Base-by-base conservation (phyloP, 2,113 vertebrate species). In the Ibidorhyncha struthersii region DNA sequence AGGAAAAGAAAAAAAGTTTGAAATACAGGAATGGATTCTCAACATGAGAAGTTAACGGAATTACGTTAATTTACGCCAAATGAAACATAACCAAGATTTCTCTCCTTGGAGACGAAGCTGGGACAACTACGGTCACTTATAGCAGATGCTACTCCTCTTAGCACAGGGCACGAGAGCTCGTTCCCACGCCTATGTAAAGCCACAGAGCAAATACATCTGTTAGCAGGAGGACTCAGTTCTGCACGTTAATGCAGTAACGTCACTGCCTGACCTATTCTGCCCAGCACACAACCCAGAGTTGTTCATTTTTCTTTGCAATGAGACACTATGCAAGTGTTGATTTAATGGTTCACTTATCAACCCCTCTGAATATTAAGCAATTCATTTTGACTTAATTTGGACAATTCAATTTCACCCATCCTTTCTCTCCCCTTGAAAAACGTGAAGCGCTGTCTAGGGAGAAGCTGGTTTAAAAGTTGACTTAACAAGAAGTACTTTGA, bases 261-360 rank as follows among this genome's bases (percentile, higher is more conserved):
- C 86, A 70, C 82, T 5, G 70, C 5, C 91, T 82, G 87, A 83
- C 78, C 87, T 78, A 4, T 14, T 67, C 93, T 82, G 53, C 73
- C 74, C 93, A 47, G 79, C 90, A 55, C 69, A 91, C 59, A 86
- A 65, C 70, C 9, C 43, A 94, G 91, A 84, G 67, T 16, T 92
- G 93, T 80, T 93, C 78, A 80, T 95, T 96, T 93, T 56, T 86
- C 96, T 86, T 92, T 82, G 49, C 96, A 97, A 25, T 63, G 94
- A 96, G 90, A 82, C 29, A 16, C 89, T 73, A 63, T 53, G 77
- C 82, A 82, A 97, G 95, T 74, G 95, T 95, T 97, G 94, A 96
- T 94, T 97, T 96, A 96, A 93, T 80, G 82, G 94, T 71, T 91
- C 96, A 94, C 95, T 96, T 95, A 90, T 97, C 96, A 96, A 81